phyloP scores from a whole-genome alignment of 2,113 vertebrate species.

The Stomatorhinus ivindoensis region DNA sequence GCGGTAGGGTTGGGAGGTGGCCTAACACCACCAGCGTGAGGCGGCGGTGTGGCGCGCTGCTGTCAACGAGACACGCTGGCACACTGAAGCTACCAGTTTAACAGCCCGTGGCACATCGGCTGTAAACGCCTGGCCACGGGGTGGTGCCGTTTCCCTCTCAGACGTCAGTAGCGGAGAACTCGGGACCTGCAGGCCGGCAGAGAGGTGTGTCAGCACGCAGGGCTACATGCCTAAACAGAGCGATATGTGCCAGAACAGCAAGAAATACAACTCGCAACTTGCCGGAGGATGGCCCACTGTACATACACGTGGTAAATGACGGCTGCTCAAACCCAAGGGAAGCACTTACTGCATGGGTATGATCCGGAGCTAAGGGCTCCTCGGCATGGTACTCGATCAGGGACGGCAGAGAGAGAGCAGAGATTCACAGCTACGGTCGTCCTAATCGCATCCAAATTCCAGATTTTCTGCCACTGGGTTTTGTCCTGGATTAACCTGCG shows the following conservation, averaged over 20 bases:
- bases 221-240: not conserved
- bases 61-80: not conserved
- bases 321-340: not conserved
- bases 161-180: not conserved
- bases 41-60: not conserved
- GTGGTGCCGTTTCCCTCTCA: not conserved
- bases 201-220: not conserved
- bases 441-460: not conserved
- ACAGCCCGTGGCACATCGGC: not conserved
- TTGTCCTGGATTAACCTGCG: conserved; percentile 19
- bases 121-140: not conserved
- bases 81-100: not conserved
- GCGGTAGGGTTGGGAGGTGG: not conserved
- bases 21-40: not conserved
- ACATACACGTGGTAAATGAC: not conserved
- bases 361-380: not conserved
- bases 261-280: not conserved
- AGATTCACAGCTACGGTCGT: not conserved
- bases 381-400: not conserved
- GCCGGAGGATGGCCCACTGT: not conserved
- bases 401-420: not conserved
- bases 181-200: not conserved
- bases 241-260: not conserved
- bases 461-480: conserved; percentile 20
- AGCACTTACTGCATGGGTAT: not conserved